phyloP scores from a whole-genome alignment of 2,888 invertebrate species.

The Eupeodes luniger region DNA sequence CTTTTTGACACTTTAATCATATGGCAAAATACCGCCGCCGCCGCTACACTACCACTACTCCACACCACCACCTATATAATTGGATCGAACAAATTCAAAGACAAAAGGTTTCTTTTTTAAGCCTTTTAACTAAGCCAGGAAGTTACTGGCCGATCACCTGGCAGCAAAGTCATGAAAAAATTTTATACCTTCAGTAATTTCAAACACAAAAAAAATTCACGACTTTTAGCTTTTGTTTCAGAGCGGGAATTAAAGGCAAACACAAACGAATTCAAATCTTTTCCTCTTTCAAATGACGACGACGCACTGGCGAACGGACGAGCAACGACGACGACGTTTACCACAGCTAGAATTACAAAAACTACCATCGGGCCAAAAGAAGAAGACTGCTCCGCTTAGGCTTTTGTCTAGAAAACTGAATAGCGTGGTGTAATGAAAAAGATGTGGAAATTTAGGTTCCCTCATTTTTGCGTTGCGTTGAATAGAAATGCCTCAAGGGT shows the following conservation, averaged over 20 bases:
- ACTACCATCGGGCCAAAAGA: slow-evolving; percentile 22
- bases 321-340: slow-evolving; percentile 16
- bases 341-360: slow-evolving; percentile 62
- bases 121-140: slow-evolving; percentile 67
- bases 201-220: slow-evolving; percentile 1
- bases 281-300: slow-evolving; percentile 14
- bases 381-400: slow-evolving; percentile 55
- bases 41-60: neutral
- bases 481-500: slow-evolving; percentile 52
- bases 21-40: neutral
- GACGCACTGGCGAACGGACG: too few relatives aligned
- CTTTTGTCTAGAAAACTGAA: slow-evolving; percentile 72
- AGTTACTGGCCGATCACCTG: slow-evolving; percentile 56
- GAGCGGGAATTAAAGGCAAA: slow-evolving; percentile 1
- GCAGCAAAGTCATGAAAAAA: slow-evolving; percentile 45
- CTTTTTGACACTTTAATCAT: slow-evolving; percentile 66
- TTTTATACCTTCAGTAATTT: slow-evolving; percentile 16
- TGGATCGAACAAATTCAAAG: slow-evolving; percentile 46
- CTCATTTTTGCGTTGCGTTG: slow-evolving; percentile 38
- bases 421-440: slow-evolving; percentile 62
- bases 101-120: slow-evolving; percentile 16
- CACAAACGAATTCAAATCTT: neutral
- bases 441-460: slow-evolving; percentile 54
- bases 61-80: slow-evolving; percentile 33
- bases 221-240: slow-evolving; percentile 42